Conservation (phyloP, 1,140 invertebrate species). For the Calephelis nemesis region DNA sequence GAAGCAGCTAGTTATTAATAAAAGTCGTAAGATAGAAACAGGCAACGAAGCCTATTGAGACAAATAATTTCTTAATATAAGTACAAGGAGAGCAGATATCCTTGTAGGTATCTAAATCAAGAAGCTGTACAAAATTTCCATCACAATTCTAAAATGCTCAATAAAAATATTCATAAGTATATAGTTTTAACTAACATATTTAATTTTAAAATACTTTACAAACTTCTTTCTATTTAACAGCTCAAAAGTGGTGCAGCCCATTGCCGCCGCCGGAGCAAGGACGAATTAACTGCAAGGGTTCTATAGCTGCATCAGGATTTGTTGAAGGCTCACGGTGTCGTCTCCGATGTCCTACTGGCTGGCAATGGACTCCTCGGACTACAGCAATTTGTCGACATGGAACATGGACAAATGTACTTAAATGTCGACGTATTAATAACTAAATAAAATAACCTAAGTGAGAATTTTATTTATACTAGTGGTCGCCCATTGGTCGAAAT, state of each 20-base stretch:
- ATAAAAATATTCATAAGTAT: too few relatives aligned
- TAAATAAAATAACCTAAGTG: neutral
- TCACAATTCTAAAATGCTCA: too few relatives aligned
- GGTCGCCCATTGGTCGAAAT: too few relatives aligned
- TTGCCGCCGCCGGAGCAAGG: slow-evolving; percentile 50
- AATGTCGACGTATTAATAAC: slow-evolving; percentile 38
- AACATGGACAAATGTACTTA: slow-evolving; percentile 46
- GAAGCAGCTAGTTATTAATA: too few relatives aligned
- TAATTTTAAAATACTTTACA: too few relatives aligned
- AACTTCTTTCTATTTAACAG: slow-evolving; percentile 31
- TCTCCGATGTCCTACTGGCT: slow-evolving; percentile 46
- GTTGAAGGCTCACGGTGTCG: slow-evolving; percentile 54
- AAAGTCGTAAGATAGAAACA: too few relatives aligned
- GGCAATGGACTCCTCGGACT: slow-evolving; percentile 39
- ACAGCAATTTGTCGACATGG: slow-evolving; percentile 52
- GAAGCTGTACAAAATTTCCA: too few relatives aligned
- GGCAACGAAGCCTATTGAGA: too few relatives aligned
- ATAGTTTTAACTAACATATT: neutral
- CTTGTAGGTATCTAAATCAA: too few relatives aligned
- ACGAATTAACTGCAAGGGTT: slow-evolving; percentile 53
- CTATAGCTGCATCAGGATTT: slow-evolving; percentile 35
- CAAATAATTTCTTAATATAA: too few relatives aligned
- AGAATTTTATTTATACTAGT: too few relatives aligned
- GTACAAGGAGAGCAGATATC: too few relatives aligned
- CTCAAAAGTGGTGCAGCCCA: slow-evolving; percentile 48